Conservation (phyloP, 1,140 invertebrate genomes). For the Panulirus ornatus region DNA sequence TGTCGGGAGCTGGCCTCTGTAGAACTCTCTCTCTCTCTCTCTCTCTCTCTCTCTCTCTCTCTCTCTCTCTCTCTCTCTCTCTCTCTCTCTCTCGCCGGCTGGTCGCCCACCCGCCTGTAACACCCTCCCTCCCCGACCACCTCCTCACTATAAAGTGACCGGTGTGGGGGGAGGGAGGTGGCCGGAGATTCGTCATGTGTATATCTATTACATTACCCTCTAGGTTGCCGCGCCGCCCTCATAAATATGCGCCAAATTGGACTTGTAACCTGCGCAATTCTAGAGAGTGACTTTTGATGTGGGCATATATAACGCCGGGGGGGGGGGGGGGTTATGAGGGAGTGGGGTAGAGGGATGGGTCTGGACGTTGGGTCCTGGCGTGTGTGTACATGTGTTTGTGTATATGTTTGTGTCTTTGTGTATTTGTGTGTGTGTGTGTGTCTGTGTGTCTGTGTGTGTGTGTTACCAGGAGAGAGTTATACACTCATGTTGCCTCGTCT, state of each 20-base stretch:
- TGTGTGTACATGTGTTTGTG: not conserved
- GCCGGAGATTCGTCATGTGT: slow-evolving; percentile 19
- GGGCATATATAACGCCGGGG: not conserved
- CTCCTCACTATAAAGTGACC: not conserved
- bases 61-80: slow-evolving; percentile 11
- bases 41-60: not conserved
- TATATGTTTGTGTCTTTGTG: no score
- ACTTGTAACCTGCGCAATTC: slow-evolving; percentile 7
- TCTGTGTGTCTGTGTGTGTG: not conserved
- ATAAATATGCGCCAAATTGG: not conserved
- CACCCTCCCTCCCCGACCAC: not conserved
- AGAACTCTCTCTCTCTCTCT: not conserved
- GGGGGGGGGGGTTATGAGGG: not conserved
- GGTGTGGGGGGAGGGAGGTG: not conserved
- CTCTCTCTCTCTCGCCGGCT: not conserved
- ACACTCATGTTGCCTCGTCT: no score
- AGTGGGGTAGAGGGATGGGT: not conserved
- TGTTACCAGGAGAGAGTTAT: no score
- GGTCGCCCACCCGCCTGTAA: no score
- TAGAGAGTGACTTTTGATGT: slow-evolving; percentile 23
- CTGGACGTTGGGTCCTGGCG: not conserved
- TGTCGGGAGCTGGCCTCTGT: no score
- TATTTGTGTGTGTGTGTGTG: no score
- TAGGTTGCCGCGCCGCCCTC: not conserved
- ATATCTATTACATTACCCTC: slow-evolving; percentile 8